These are phyloP conservation scores for Pungitius pungitius DNA, from an alignment of 2,113 vertebrate species.

Conservation along the genomic window DNA sequence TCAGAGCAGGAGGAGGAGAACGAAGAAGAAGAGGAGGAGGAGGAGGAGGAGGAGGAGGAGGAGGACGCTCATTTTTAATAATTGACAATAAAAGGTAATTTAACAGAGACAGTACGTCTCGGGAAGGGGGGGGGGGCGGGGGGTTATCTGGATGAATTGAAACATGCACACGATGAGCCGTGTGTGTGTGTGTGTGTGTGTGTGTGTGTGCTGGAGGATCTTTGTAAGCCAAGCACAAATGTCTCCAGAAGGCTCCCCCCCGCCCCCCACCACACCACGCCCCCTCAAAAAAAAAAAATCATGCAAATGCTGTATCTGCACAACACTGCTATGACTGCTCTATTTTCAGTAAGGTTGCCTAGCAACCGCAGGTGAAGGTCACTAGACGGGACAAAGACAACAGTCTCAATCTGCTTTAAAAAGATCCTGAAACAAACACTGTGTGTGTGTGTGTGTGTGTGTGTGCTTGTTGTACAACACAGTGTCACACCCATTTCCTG, in stretches of 20 bases:
- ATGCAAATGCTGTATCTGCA: not conserved
- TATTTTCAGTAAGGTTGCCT: constrained; percentile 51
- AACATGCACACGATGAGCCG: constrained; percentile 3
- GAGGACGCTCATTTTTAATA: constrained; percentile 44
- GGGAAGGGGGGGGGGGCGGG: constrained; percentile 3
- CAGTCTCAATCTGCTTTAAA: constrained; percentile 14
- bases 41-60: not conserved
- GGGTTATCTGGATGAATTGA: constrained; percentile 9
- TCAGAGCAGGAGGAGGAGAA: constrained; percentile 30
- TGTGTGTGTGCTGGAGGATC: not conserved
- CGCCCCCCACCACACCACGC: not conserved
- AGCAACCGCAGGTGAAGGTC: constrained; percentile 65
- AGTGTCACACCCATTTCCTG: constrained; percentile 58
- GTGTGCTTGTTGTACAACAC: not conserved
- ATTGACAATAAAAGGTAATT: constrained; percentile 52
- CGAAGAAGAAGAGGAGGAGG: constrained; percentile 8
- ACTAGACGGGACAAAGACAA: constrained; percentile 43
- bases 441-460: constrained; percentile 11
- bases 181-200: not conserved
- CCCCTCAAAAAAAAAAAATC: constrained; percentile 9
- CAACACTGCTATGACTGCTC: constrained; percentile 8
- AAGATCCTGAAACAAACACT: constrained; percentile 20
- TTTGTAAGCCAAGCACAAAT: constrained; percentile 25
- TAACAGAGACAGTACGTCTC: not conserved
- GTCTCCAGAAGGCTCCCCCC: constrained; percentile 23